Conservation (phyloP, 2,797 vertebrate genomes). For the Distichodus sexfasciatus region DNA sequence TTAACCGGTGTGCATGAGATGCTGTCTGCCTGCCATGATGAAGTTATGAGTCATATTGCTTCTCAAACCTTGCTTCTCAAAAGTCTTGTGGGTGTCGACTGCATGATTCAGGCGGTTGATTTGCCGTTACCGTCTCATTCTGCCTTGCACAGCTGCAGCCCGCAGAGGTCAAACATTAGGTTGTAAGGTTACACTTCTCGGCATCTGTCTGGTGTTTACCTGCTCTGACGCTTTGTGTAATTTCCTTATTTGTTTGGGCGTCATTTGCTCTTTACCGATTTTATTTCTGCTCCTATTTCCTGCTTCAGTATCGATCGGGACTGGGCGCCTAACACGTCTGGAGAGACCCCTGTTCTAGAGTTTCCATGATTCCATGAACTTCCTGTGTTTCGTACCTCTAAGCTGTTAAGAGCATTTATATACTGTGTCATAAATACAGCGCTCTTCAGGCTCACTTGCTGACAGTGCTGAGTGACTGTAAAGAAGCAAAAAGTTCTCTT, state of each 20-base stretch:
- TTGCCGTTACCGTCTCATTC: not conserved
- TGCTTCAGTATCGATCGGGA: not conserved
- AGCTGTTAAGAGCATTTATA: too few relatives aligned
- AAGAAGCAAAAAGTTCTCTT: too few relatives aligned
- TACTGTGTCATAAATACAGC: too few relatives aligned
- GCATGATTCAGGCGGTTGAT: not conserved
- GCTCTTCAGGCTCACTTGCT: too few relatives aligned
- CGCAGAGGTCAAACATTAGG: not conserved
- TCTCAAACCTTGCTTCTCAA: not conserved
- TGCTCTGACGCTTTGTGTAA: not conserved
- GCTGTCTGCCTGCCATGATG: not conserved
- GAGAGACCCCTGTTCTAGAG: too few relatives aligned
- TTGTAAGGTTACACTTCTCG: too few relatives aligned
- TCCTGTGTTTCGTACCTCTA: too few relatives aligned
- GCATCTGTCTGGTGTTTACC: not conserved
- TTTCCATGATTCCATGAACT: too few relatives aligned
- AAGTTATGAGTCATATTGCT: conserved; percentile 8
- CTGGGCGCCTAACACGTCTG: too few relatives aligned
- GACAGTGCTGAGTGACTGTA: too few relatives aligned
- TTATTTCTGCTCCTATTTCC: not conserved
- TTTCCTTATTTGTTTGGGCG: not conserved
- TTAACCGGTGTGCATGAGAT: not conserved
- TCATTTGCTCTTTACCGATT: not conserved
- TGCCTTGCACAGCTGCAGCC: not conserved
- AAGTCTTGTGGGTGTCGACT: conserved; percentile 1